Conservation (phyloP, 2,113 vertebrate genomes). For the Tinamus guttatus region DNA sequence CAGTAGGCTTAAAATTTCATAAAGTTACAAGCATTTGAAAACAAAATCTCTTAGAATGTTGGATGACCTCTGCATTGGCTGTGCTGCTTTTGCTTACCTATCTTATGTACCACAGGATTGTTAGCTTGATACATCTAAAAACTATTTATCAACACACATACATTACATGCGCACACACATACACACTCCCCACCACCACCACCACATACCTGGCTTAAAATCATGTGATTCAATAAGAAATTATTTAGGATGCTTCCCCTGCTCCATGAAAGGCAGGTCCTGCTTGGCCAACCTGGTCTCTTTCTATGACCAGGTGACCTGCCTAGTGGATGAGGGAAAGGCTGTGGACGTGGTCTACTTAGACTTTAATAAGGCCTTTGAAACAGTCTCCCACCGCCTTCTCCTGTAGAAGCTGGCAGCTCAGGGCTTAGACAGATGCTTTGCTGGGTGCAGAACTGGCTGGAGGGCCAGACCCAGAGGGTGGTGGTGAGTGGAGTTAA, state of each 20-base stretch:
- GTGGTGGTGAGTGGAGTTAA: too few relatives aligned
- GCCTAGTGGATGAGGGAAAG: too few relatives aligned
- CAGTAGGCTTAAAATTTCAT: slow-evolving; percentile 17
- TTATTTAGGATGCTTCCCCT: not conserved
- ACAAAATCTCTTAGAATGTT: slow-evolving; percentile 2
- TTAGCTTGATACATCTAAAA: slow-evolving; percentile 17
- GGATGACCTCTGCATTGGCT: slow-evolving; percentile 25
- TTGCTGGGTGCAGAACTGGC: too few relatives aligned
- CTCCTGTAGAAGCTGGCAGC: too few relatives aligned
- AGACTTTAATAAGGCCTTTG: too few relatives aligned
- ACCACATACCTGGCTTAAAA: not conserved
- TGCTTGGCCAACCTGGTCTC: too few relatives aligned
- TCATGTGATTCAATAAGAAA: not conserved
- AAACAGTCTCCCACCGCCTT: too few relatives aligned
- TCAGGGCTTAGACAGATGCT: too few relatives aligned
- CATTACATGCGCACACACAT: not conserved
- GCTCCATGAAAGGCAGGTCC: not conserved
- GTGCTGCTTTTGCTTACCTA: not conserved
- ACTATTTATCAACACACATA: slow-evolving; percentile 20
- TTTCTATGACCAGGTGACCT: too few relatives aligned
- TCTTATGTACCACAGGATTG: not conserved
- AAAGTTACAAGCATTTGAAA: slow-evolving; percentile 40
- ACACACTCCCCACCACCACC: not conserved
- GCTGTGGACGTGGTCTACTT: too few relatives aligned
- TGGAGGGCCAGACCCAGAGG: too few relatives aligned